A percentile compares a stretch with the other conserved stretches of the same genome.
These are phyloP conservation scores for Sycophila texana DNA, from an alignment of 2,888 invertebrate species.

Conservation along the genomic window DNA sequence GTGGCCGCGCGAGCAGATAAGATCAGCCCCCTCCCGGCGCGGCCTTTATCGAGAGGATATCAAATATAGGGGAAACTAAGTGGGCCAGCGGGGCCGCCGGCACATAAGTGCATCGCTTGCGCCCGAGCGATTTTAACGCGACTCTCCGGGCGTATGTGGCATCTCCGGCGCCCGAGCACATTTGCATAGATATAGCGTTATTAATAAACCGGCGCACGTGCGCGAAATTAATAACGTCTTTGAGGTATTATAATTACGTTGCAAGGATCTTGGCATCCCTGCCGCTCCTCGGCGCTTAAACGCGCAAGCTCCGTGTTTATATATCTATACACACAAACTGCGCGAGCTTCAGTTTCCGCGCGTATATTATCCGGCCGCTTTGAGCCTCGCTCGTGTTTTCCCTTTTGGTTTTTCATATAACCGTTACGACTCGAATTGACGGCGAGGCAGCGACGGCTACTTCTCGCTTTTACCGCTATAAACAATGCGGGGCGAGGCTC, in stretches of 20 bases:
- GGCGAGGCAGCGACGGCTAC: too few relatives aligned
- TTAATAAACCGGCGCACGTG: constrained; percentile 40
- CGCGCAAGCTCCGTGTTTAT: too few relatives aligned
- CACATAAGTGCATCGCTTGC: not conserved
- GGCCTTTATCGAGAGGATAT: not conserved
- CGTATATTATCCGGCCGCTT: not conserved
- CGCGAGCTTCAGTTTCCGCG: too few relatives aligned
- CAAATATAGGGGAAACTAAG: not conserved
- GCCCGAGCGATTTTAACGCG: constrained; percentile 1
- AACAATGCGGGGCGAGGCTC: too few relatives aligned
- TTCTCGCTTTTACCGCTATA: too few relatives aligned
- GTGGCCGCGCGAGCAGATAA: too few relatives aligned
- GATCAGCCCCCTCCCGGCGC: too few relatives aligned
- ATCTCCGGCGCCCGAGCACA: constrained; percentile 25
- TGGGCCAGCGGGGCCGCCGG: not conserved
- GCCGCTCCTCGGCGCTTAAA: not conserved
- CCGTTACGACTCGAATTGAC: too few relatives aligned
- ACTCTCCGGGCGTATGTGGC: not conserved
- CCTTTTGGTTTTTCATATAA: too few relatives aligned
- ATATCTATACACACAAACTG: too few relatives aligned
- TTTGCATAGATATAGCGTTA: constrained; percentile 48
- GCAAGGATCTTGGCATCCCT: not conserved
- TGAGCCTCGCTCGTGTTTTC: too few relatives aligned
- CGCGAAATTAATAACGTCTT: constrained; percentile 41
- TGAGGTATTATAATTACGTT: constrained; percentile 42